These are phyloP conservation scores for Palythoa caribaeorum DNA, from an alignment of 92 coral and sea anemone genomes.

Conservation along the genomic window DNA sequence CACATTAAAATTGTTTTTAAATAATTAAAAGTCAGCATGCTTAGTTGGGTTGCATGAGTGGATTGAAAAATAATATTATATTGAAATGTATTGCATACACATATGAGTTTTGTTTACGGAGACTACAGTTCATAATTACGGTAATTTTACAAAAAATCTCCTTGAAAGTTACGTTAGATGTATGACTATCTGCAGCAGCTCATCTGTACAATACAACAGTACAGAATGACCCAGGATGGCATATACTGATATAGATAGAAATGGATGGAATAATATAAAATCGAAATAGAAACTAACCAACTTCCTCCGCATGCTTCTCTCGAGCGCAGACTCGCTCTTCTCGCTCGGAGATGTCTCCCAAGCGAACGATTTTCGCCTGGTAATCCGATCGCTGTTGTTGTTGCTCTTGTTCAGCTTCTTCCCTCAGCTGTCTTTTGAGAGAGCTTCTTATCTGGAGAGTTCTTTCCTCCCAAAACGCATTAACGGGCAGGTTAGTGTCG, in stretches of 20 bases:
- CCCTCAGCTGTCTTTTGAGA: slow-evolving; percentile 14
- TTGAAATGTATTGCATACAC: neutral
- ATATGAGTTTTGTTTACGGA: neutral
- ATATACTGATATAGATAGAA: neutral
- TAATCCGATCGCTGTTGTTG: neutral
- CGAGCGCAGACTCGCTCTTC: slow-evolving; percentile 14
- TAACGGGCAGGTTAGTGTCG: neutral
- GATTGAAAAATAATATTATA: neutral
- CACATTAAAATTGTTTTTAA: neutral
- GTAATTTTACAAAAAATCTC: neutral
- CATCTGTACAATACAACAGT: neutral
- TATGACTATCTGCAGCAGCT: neutral
- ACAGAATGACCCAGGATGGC: slow-evolving; percentile 15
- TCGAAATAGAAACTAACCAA: slow-evolving; percentile 4
- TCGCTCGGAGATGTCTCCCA: neutral
- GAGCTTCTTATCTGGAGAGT: neutral
- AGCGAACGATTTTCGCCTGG: neutral
- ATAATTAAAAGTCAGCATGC: neutral
- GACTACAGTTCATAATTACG: neutral
- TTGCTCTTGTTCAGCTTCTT: slow-evolving; percentile 5
- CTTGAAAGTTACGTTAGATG: neutral
- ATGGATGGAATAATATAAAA: neutral
- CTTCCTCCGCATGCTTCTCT: slow-evolving; percentile 6
- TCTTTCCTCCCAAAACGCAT: slow-evolving; percentile 1
- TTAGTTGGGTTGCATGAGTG: neutral